Evolutionary conservation across 2,113 vertebrate species (phyloP).

Genomic region (Mohoua ochrocephala): DNA sequence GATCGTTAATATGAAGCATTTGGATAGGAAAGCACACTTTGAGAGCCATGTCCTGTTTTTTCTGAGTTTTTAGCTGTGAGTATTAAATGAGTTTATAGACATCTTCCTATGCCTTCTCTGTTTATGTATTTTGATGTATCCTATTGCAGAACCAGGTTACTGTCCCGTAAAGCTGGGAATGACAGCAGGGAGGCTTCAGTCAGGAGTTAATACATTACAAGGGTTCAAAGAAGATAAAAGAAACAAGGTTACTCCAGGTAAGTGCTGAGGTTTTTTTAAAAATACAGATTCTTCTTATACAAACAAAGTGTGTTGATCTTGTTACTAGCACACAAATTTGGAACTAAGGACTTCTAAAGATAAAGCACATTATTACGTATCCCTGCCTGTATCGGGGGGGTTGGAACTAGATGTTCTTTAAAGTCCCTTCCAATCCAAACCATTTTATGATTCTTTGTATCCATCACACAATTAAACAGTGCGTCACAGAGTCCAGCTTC

Average conservation of each 20-base stretch:
- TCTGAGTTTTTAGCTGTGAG: neutral
- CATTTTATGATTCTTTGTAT: neutral
- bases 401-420: neutral
- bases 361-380: neutral
- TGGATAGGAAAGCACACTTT: neutral
- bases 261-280: neutral
- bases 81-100: neutral
- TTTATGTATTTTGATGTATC: neutral
- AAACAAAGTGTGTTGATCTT: neutral
- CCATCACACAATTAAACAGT: neutral
- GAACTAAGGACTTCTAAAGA: neutral
- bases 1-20: neutral
- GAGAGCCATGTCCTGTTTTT: neutral
- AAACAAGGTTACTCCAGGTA: slow-evolving; percentile 91
- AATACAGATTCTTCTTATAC: neutral
- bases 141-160: slow-evolving; percentile 81
- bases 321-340: neutral
- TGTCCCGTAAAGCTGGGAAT: slow-evolving; percentile 89
- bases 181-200: slow-evolving; percentile 88
- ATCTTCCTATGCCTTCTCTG: neutral
- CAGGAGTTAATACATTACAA: slow-evolving; percentile 89
- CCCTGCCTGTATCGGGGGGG: accelerated
- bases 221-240: slow-evolving; percentile 98
- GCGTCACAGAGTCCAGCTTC: neutral
- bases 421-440: neutral